phyloP scores from a whole-genome alignment of 2,797 vertebrate genomes.

The Phylloscopus collybita region DNA sequence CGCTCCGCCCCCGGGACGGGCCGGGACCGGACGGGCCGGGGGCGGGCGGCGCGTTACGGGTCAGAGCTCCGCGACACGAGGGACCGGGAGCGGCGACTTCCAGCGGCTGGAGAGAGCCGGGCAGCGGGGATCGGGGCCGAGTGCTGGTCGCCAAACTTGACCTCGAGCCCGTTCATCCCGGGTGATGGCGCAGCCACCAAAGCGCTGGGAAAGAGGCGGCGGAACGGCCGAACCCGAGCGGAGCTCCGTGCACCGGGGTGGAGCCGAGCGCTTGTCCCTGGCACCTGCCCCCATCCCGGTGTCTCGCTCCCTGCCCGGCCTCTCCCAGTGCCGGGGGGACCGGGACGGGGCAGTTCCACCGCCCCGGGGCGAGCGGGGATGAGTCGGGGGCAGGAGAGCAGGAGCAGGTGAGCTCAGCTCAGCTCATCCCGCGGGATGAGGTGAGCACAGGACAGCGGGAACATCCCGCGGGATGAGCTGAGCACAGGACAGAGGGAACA shows the following conservation, averaged over 20 bases:
- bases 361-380: neutral
- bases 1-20: neutral
- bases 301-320: too few species aligned
- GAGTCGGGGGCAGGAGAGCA: neutral
- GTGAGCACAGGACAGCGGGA: neutral
- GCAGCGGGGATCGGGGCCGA: neutral
- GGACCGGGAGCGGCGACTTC: neutral
- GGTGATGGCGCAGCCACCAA: neutral
- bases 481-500: neutral
- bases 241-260: neutral
- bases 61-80: neutral
- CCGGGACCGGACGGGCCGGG: neutral
- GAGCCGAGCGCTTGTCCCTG: neutral
- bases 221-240: neutral
- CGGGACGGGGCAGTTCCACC: neutral
- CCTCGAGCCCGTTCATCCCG: neutral
- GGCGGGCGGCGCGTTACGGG: neutral
- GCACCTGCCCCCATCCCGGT: neutral
- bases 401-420: too few species aligned
- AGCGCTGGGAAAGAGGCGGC: neutral
- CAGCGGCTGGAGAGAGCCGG: neutral
- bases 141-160: rapidly evolving
- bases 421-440: neutral
- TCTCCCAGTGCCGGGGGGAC: neutral
- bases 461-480: neutral